phyloP scores from a whole-genome alignment of 2,888 invertebrate species.

The Lasioglossum oenotherae region DNA sequence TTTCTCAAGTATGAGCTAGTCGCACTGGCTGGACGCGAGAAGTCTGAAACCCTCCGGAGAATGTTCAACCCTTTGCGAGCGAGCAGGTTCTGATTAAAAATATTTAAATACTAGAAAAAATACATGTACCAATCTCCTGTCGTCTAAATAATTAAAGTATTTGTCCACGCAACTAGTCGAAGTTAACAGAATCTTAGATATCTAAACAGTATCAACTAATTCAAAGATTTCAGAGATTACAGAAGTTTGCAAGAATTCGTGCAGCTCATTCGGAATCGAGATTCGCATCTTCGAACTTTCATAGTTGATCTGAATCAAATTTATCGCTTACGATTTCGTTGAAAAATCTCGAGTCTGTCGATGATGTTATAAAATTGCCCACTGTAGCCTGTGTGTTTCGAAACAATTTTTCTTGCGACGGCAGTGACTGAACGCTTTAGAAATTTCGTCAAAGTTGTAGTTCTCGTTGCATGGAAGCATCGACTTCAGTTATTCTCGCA shows the following conservation, averaged over 20 bases:
- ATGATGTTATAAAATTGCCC: neutral
- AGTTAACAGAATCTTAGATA: neutral
- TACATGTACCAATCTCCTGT: neutral
- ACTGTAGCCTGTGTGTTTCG: neutral
- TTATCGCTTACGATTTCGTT: neutral
- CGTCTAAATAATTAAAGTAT: neutral
- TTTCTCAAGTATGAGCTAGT: constrained; percentile 21
- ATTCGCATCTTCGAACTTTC: neutral
- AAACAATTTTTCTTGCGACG: neutral
- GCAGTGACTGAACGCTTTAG: neutral
- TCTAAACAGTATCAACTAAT: neutral
- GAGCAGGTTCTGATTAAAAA: neutral
- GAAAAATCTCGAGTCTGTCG: neutral
- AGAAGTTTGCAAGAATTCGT: neutral
- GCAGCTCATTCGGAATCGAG: neutral
- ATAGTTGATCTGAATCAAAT: neutral
- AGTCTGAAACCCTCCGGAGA: too few relatives aligned
- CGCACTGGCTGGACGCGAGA: neutral
- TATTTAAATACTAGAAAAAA: neutral
- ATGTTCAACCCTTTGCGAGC: too few relatives aligned
- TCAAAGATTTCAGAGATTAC: neutral
- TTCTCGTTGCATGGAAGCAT: neutral
- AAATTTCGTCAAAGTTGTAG: neutral
- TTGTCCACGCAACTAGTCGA: neutral
- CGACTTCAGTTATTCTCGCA: constrained; percentile 86